Base-by-base conservation (phyloP, 2,888 invertebrate species). In the Thymelicus acteon region DNA sequence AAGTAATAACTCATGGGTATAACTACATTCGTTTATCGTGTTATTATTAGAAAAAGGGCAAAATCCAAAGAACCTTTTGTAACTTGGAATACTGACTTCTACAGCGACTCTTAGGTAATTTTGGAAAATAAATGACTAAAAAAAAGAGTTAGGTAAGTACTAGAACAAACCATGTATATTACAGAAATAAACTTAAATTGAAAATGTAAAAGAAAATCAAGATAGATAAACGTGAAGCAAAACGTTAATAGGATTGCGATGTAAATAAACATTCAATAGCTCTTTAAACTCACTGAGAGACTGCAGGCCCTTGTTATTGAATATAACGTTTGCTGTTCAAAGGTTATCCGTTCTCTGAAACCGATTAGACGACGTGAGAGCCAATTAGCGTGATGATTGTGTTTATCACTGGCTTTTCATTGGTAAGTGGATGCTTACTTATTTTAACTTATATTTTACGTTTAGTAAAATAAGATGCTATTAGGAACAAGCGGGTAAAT, bases 351-450 rank as follows among this genome's bases (percentile, higher is more conserved):
- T 58, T 37, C 37, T 39, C 24, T 31, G 58, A 58, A 58, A 39
- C 39, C 58, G 58, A 37, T 37, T 58, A 58, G 58, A 54, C 54
- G n/a, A 39, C 58, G 58, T n/a, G n/a, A 37, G 58, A 58, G 39
- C 58, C 58, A 58, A 58, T 58, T 58, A 58, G 58, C 58, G n/a
- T 58, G 39, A 58, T 58, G 58, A 58, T 58, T 13, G 58, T 58
- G n/a, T 37, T 58, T 37, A 37, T 58, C n/a, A 58, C 39, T n/a
- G 37, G 37, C 37, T 39, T 57, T 58, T 58, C 58, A 58, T 37
- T 7, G 2, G 39, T 58, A 58, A 58, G 58, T 37, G 58, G 58
- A 37, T 58, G n/a, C n/a, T 0, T 58, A 37, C 31, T 57, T 31
- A 13, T 12, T 3, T 57, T 12, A 12, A 37, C 7, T 39, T 58